Evolutionary conservation across 1,140 invertebrate genomes (phyloP).

Genomic region (Pachyrhynchus sulphureomaculatus): DNA sequence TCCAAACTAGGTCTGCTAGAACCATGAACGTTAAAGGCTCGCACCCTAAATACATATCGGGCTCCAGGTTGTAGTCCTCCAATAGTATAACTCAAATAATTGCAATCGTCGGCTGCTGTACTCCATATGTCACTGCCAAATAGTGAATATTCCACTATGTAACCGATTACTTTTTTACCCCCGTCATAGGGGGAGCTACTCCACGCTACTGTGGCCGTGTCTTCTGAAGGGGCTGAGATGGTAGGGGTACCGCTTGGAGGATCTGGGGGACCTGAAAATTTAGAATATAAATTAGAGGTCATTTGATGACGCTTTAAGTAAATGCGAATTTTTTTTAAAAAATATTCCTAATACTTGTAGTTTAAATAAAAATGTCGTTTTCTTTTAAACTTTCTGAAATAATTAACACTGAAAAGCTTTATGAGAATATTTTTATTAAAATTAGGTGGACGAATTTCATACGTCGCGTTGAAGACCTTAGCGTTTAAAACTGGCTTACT

Average conservation of each 20-base stretch:
- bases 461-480: no score
- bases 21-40: slow-evolving; percentile 79
- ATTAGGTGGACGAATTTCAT: no score
- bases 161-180: slow-evolving; percentile 81
- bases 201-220: slow-evolving; percentile 70
- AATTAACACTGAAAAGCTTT: no score
- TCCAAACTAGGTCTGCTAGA: slow-evolving; percentile 67
- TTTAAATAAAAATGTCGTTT: no score
- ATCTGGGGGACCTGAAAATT: slow-evolving; percentile 66
- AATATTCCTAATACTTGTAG: no score
- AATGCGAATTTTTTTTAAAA: no score
- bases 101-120: slow-evolving; percentile 61
- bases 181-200: slow-evolving; percentile 80
- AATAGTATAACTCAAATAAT: slow-evolving; percentile 64
- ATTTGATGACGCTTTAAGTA: no score
- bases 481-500: no score
- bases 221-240: slow-evolving; percentile 54
- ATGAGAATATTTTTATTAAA: no score
- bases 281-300: no score
- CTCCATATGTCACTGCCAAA: slow-evolving; percentile 59
- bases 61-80: slow-evolving; percentile 58
- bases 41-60: slow-evolving; percentile 71
- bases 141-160: slow-evolving; percentile 72
- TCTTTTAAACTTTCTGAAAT: no score
- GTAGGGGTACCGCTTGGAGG: slow-evolving; percentile 69